Evolutionary conservation across 2,113 vertebrate species (phyloP), one percentile per base, ranked within the genome.

Genomic region (Cricetomys ansorgei): DNA sequence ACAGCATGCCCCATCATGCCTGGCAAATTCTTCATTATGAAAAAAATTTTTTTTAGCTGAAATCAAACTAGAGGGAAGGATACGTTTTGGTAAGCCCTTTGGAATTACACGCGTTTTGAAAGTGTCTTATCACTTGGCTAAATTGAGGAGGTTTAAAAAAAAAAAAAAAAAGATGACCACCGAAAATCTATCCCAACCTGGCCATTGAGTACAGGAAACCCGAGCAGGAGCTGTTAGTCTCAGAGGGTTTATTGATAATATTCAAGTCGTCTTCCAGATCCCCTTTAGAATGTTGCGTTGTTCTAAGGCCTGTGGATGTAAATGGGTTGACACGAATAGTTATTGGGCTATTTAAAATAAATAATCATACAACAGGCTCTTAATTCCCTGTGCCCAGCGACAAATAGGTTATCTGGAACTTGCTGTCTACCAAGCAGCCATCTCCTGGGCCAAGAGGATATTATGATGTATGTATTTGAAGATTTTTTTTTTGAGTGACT

Each of bases 161-260:
- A 4, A 43, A 31, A 50, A 45, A 37, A 45, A 79, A 88, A 87
- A 34, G 0, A 40, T 64, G 21, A 21, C 45, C 25, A 13, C 40
- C 70, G 88, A 88, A 88, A 95, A 69, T 96, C 67, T 31, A 40
- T 43, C 67, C n/a, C n/a, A n/a, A n/a, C n/a, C 88, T 75, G 50
- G 73, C 27, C 45, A 85, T 59, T n/a, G 79, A 80, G 34, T n/a
- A n/a, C 3, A 57, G 53, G 12, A 59, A 81, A n/a, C 40, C 37
- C 7, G 37, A 81, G 79, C 37, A 81, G 79, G 21, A 25, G 59
- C 53, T 57, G 21, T 69, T 75, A 13, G 50, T 64, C 50, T 75
- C 43, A 80, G 17, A 89, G 48, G n/a, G 75, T 27, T 95, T 89
- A 64, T 48, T 87, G 50, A 34, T 81, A 29, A 84, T 72, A 25